Evolutionary conservation across 2,113 vertebrate genomes (phyloP), one percentile per base, ranked within the genome.

Genomic region (Phalacrocorax carbo): DNA sequence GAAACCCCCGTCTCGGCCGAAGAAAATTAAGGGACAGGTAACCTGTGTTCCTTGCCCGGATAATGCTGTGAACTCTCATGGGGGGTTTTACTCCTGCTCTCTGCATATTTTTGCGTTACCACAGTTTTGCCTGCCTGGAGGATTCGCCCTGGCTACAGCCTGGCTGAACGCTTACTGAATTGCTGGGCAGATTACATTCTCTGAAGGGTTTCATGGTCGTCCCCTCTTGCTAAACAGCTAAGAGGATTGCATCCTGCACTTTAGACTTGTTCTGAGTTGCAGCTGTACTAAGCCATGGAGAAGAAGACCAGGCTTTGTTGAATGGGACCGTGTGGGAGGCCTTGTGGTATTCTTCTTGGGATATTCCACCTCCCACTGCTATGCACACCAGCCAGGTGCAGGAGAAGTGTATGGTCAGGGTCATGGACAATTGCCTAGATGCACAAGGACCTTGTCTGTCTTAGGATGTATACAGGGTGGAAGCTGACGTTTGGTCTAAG

Each of bases 61-160:
- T 30, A 73, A 29, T 2, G 2, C 22, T 5, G 1, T 54, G 48
- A 46, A 22, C 14, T 57, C 0, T 40, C 9, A 22, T 1, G 5
- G n/a, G 19, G 9, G 11, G 4, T 22, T 86, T 80, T 69, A 18
- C n/a, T 40, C 10, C 14, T 60, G 26, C 22, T 15, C 13, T 77
- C 26, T 17, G 11, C 25, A 13, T 87, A 1, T 46, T 81, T 73
- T 42, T 78, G 49, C 44, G 27, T 36, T 72, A 25, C 8, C 26
- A 18, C 26, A 36, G 36, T 65, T 80, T n/a, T 19, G 9, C 34
- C 61, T 48, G 29, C 34, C 44, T 21, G 36, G 36, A 51, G n/a
- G 38, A 76, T 6, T 36, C 0, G 2, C 8, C 3, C 19, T 66
- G 36, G 18, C 36, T 36, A 1, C 25, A 57, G 4, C 11, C 13